phyloP scores from a whole-genome alignment of 2,113 vertebrate species.

The Oncorhynchus nerka region DNA sequence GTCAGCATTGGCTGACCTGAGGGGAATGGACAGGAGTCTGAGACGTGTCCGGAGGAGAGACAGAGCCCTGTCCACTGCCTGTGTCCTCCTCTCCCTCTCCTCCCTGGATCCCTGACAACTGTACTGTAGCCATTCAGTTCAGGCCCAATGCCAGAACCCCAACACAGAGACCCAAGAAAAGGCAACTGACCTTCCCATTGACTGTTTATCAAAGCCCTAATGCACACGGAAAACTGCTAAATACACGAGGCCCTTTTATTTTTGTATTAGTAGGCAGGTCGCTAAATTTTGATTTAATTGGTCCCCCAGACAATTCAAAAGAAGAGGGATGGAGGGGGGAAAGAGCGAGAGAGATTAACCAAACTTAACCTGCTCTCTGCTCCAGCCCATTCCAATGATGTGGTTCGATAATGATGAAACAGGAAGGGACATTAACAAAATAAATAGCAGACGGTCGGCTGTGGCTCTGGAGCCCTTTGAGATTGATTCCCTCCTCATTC shows the following conservation, averaged over 20 bases:
- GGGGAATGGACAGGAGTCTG: background rate
- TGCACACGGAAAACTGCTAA: background rate
- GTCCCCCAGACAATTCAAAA: background rate
- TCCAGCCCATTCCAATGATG: slow-evolving; percentile 27
- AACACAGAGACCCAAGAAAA: background rate
- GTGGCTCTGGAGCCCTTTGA: slow-evolving; percentile 14
- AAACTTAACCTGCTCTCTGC: background rate
- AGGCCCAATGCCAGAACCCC: background rate
- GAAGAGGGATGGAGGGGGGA: background rate
- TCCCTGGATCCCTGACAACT: background rate
- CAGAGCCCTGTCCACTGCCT: background rate
- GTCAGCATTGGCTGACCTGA: slow-evolving; percentile 4
- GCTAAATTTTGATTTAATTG: background rate
- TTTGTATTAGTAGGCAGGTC: background rate
- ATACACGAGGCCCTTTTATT: background rate
- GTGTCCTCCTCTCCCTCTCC: background rate
- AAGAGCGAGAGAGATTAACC: background rate
- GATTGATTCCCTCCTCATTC: slow-evolving; percentile 21
- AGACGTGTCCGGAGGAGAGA: background rate
- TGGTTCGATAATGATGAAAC: slow-evolving; percentile 35
- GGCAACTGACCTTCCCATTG: background rate
- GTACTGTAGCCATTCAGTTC: background rate
- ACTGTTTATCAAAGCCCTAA: background rate
- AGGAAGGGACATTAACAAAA: slow-evolving; percentile 20
- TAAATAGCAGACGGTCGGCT: background rate